Base-by-base conservation (phyloP, 2,888 invertebrate genomes). In the Junonia oenone region DNA sequence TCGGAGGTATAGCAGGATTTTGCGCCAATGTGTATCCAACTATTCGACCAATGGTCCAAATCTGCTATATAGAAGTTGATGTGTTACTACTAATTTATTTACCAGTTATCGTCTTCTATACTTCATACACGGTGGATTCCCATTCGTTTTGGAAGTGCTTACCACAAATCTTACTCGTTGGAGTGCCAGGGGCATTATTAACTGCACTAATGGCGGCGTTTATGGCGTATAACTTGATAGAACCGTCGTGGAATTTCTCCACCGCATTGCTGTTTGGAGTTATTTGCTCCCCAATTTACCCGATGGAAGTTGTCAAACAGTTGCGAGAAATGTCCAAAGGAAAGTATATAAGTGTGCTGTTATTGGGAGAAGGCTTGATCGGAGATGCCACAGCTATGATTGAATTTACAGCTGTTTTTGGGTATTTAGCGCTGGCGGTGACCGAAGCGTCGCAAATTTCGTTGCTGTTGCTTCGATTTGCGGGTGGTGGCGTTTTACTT, bases 311-410 rank as follows among this genome's bases (percentile, higher is more conserved):
- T 0, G 85, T 90, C 0, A 79, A 68, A 33, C 76, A 77, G 37
- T 66, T 89, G 6, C 80, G 75, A 58, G 78, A 83, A 17, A 78
- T 81, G 72, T 70, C 77, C 0, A 82, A 74, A 63, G 88, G 86
- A n/a, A 90, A 87, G 56, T 78, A 81, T 46, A 74, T 89, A 0
- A 83, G 84, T 43, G 83, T 89, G 0, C 56, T 89, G 0, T 63
- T 89, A 1, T 62, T 84, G 0, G 89, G 89, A 0, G 89, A 90
- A 66, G 87, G 87, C 0, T 67, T 89, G 37, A 71, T 89, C 0
- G 87, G 89, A 0, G 87, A 89, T 65, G 82, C 80, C 0, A 84
- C 88, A 0, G 79, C 78, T 0, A 87, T 88, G 86, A 87, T 89
- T 0, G 81, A 75, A 9, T 90, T 86, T 48, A 86, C 81, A 0